Percentiles rank a stretch among this genome's conserved stretches.
Conservation (phyloP, 2,888 invertebrate genomes). For the Acleris emargana region DNA sequence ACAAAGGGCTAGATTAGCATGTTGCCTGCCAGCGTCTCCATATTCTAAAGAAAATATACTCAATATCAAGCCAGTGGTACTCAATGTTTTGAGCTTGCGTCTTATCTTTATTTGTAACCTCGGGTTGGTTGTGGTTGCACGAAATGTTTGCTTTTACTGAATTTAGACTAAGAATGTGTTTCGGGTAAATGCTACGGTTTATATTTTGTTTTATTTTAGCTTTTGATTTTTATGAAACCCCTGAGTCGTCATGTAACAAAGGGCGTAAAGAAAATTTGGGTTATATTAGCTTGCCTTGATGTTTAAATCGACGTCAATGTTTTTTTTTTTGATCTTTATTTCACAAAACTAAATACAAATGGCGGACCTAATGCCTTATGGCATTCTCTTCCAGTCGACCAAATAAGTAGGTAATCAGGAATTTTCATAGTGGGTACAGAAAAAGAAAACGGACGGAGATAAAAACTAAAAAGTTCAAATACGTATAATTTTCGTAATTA, state of each 20-base stretch:
- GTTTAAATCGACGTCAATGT: not conserved
- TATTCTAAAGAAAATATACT: too few species aligned
- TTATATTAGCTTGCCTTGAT: not conserved
- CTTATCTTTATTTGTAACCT: slow-evolving; percentile 3
- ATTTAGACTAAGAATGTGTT: slow-evolving; percentile 4
- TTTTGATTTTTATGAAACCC: not conserved
- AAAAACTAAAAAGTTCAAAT: too few species aligned
- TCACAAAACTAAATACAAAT: too few species aligned
- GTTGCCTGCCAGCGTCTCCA: too few species aligned
- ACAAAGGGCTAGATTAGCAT: slow-evolving; percentile 6
- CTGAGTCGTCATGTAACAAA: not conserved
- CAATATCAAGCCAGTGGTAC: too few species aligned
- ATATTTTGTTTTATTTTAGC: not conserved
- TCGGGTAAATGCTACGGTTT: not conserved
- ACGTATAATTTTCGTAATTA: too few species aligned
- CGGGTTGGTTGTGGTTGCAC: not conserved
- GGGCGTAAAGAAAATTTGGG: not conserved
- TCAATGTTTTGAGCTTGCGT: not conserved
- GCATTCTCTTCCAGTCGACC: too few species aligned
- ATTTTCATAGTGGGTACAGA: too few species aligned
- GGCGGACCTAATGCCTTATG: too few species aligned
- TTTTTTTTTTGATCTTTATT: too few species aligned
- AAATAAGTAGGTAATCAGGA: too few species aligned
- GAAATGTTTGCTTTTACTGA: slow-evolving; percentile 5
- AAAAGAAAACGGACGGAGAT: too few species aligned